phyloP scores from a whole-genome alignment of 2,888 invertebrate species.

The Platycnemis pennipes region DNA sequence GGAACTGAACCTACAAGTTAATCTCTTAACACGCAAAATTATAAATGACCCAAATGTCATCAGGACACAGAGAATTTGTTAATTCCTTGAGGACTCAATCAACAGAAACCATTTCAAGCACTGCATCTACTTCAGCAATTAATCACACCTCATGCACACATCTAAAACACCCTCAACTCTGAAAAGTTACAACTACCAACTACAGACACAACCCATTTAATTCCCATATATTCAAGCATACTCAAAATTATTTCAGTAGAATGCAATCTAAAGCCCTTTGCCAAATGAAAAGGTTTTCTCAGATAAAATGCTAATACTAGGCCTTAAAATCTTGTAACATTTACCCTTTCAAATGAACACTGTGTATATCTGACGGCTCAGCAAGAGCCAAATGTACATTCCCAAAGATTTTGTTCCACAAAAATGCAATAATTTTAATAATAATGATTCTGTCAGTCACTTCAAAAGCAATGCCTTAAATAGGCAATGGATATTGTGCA shows the following conservation, averaged over 20 bases:
- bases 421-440: neutral
- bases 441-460: conserved; percentile 25
- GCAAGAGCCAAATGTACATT: neutral
- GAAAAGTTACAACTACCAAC: conserved; percentile 1
- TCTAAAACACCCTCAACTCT: conserved; percentile 28
- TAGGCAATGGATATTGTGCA: conserved; percentile 64
- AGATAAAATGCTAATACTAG: neutral
- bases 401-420: conserved; percentile 11
- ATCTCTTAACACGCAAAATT: neutral
- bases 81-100: neutral
- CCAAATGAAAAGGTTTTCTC: conserved; percentile 19
- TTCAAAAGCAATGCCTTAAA: conserved; percentile 59
- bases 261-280: conserved; percentile 27
- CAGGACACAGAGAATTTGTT: neutral
- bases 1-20: neutral
- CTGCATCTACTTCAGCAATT: neutral
- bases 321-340: neutral
- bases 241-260: neutral
- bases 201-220: neutral
- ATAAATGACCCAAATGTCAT: neutral
- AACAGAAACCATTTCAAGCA: neutral
- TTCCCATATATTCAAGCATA: conserved; percentile 12
- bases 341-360: conserved; percentile 14
- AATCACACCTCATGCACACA: neutral
- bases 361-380: conserved; percentile 21